Conservation (phyloP, 2,888 invertebrate genomes). For the Drosophila niveifrons region DNA sequence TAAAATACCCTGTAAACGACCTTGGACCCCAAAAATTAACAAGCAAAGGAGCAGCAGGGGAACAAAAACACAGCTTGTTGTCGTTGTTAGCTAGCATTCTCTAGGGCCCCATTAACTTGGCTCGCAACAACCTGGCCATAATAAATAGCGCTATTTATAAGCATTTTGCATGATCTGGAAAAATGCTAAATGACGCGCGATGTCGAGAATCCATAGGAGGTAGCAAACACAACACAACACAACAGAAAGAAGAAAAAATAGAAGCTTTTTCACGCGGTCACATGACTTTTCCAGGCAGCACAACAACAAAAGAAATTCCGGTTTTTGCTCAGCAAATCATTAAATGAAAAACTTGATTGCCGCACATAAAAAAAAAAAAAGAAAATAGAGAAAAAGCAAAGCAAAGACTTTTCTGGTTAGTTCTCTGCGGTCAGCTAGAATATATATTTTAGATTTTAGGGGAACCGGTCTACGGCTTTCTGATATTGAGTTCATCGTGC, state of each 20-base stretch:
- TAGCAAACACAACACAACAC: not conserved
- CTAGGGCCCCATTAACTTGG: slow-evolving; percentile 26
- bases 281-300: slow-evolving; percentile 29
- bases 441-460: slow-evolving; percentile 44
- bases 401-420: slow-evolving; percentile 5
- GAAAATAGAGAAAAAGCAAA: slow-evolving; percentile 21
- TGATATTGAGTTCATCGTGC: slow-evolving; percentile 32
- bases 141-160: slow-evolving; percentile 54
- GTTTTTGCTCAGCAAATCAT: slow-evolving; percentile 49
- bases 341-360: slow-evolving; percentile 59
- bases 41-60: not conserved
- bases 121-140: slow-evolving; percentile 23
- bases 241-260: too few relatives aligned
- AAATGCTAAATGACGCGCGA: slow-evolving; percentile 40
- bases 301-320: slow-evolving; percentile 56
- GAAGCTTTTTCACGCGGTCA: slow-evolving; percentile 13
- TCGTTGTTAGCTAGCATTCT: slow-evolving; percentile 24
- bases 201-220: slow-evolving; percentile 16
- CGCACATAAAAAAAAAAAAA: slow-evolving; percentile 11
- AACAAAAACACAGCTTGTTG: not conserved
- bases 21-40: slow-evolving; percentile 28
- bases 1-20: slow-evolving; percentile 32
- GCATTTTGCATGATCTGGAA: slow-evolving; percentile 55
- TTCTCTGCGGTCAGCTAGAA: slow-evolving; percentile 51
- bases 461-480: slow-evolving; percentile 31